Base-by-base conservation (phyloP, 1,140 invertebrate genomes). In the Orussus abietinus region DNA sequence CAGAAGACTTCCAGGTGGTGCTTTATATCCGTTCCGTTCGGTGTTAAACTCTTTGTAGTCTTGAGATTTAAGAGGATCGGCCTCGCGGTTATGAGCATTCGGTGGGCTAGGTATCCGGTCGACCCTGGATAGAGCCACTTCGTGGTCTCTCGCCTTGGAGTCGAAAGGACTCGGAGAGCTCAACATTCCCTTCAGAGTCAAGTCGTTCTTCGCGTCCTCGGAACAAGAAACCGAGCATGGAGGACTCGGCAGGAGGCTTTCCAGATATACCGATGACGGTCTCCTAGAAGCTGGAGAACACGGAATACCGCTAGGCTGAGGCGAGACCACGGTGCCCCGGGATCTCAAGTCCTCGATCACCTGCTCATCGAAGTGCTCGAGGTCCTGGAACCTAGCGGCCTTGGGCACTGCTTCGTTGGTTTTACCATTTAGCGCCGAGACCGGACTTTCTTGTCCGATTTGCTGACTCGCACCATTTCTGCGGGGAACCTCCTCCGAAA, bases 221-320 rank as follows among this genome's bases (percentile, higher is more conserved):
- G 70, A 73, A 30, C 70, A 73, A 3, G 62, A 62, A 4, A 73
- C 70, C 4, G 66, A 68, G 47, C 69, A 69, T 1, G 70, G 70
- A 4, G 69, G 68, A 49, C 69, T 72, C 1, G 70, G 70, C 3
- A 70, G 37, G 2, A 73, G 22, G 12, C 63, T 56, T 25, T 70
- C 65, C 13, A 66, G 36, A 35, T 62, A 67, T 5, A 55, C 60
- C 1, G 65, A 52, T 2, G 60, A 57, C 1, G 59, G 51, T 17
- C 60, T 58, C 18, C 57, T 62, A n/a, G 51, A 45, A 13, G 53
- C 38, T 0, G 62, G 52, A 0, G 53, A 60, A 31, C 44, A 65
- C 10, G 81, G 79, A 22, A 83, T 79, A 2, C 79, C 80, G 47
- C 78, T 82, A 1, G 81, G 79, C 42, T 81, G 80, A 0, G 81